phyloP scores from a whole-genome alignment of 2,888 invertebrate species.

The Drosophila lacicola region DNA sequence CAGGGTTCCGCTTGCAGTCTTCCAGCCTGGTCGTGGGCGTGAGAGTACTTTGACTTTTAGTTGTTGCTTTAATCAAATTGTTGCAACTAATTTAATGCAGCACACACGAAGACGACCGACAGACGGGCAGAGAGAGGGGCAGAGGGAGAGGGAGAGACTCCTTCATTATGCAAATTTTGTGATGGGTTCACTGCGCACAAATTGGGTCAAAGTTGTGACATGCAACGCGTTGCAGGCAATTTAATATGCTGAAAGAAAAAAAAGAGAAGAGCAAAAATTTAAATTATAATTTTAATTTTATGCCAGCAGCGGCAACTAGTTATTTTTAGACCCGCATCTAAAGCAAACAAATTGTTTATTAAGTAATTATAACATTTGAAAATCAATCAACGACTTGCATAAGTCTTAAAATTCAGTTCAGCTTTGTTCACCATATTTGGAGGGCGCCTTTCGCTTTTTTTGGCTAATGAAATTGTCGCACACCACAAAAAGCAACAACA shows the following conservation, averaged over 20 bases:
- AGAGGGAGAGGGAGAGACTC: slow-evolving; percentile 3
- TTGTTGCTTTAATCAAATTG: slow-evolving; percentile 53
- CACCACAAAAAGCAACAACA: slow-evolving; percentile 35
- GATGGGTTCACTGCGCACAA: slow-evolving; percentile 71
- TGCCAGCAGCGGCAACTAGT: slow-evolving; percentile 5
- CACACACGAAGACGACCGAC: slow-evolving; percentile 26
- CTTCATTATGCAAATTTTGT: slow-evolving; percentile 59
- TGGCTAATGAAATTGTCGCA: slow-evolving; percentile 77
- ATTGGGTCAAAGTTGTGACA: slow-evolving; percentile 66
- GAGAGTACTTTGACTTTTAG: slow-evolving; percentile 44
- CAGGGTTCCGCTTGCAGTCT: slow-evolving; percentile 25
- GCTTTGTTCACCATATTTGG: slow-evolving; percentile 49
- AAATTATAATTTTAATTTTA: slow-evolving; percentile 5
- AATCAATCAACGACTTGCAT: slow-evolving; percentile 74
- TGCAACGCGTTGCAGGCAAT: slow-evolving; percentile 49
- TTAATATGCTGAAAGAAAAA: slow-evolving; percentile 9
- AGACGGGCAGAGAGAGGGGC: not conserved
- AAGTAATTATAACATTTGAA: slow-evolving; percentile 68
- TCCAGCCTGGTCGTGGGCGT: slow-evolving; percentile 62
- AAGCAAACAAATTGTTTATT: slow-evolving; percentile 49
- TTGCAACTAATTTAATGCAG: slow-evolving; percentile 69
- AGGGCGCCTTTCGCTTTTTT: slow-evolving; percentile 67
- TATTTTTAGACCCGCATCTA: slow-evolving; percentile 22
- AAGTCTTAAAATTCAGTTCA: slow-evolving; percentile 39
- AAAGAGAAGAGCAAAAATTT: slow-evolving; percentile 4